Evolutionary conservation across 2,113 vertebrate species (phyloP).

Genomic region (Spermophilus dauricus): DNA sequence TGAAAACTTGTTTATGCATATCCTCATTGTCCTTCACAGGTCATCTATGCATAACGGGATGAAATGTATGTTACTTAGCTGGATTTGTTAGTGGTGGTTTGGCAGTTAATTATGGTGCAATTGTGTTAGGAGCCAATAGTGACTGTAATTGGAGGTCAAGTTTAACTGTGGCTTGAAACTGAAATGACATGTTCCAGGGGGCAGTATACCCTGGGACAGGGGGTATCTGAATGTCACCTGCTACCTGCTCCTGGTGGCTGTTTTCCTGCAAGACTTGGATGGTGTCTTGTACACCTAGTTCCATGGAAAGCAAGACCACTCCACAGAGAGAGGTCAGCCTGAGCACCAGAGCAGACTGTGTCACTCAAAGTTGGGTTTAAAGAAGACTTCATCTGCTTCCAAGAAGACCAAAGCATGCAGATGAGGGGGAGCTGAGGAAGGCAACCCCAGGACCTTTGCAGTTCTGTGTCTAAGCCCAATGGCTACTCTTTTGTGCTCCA

Average conservation of each 20-base stretch:
- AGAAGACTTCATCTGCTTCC: too few relatives aligned
- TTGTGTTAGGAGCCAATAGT: slow-evolving; percentile 12
- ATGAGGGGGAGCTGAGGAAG: neutral
- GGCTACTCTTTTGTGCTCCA: rapidly evolving
- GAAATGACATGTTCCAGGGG: neutral
- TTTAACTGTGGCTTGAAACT: neutral
- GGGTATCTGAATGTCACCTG: neutral
- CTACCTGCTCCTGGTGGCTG: rapidly evolving
- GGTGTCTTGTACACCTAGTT: rapidly evolving
- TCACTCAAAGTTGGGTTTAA: too few relatives aligned
- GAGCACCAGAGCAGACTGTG: neutral
- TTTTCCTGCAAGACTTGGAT: neutral
- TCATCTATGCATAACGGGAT: neutral
- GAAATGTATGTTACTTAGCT: neutral
- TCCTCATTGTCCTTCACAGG: neutral
- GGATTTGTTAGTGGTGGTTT: slow-evolving; percentile 22
- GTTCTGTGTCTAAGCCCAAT: too few relatives aligned
- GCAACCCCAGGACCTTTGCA: too few relatives aligned
- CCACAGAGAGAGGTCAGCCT: neutral
- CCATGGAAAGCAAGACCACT: neutral
- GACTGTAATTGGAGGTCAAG: slow-evolving; percentile 36
- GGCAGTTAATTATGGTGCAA: slow-evolving; percentile 53
- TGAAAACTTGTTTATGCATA: neutral
- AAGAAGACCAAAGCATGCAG: too few relatives aligned
- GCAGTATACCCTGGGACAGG: neutral